Evolutionary conservation across 2,113 vertebrate genomes (phyloP), one percentile per base, ranked within the genome.

Genomic region (Indicator indicator): DNA sequence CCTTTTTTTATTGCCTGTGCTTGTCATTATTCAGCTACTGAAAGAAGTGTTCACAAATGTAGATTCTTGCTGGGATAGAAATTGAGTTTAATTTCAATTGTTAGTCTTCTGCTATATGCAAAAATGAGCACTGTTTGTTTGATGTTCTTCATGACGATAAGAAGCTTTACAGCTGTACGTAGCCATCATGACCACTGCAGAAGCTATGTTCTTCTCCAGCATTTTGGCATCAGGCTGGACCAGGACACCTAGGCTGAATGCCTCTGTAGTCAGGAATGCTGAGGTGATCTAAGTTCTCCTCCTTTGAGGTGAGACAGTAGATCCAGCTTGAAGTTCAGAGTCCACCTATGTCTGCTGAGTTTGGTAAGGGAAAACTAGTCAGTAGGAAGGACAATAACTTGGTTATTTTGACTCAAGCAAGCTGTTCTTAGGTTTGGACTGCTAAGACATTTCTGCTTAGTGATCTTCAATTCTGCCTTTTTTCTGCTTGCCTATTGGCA

Each of bases 1-100:
- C 36, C 54, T 80, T 93, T 86, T 95, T 86, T 92, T 95, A 93
- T 97, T 95, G 80, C 90, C 90, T 93, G 54, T 72, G 16, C 90
- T 93, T 95, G 72, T 96, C 83, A 88, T 91, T 80, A 95, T 38
- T 86, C 79, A 88, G 0, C 78, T 88, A 52, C 63, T 69, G 76
- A 85, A 90, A 76, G 79, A 88, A 82, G 65, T 12, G 62, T 75
- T 96, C 16, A 9, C 79, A 77, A 88, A 79, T 74, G 70, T 88
- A 69, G 83, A 71, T 89, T 74, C 36, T 93, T 4, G 9, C 63
- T 95, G 72, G 9, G 83, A 20, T 93, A 70, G 65, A 89, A 94
- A 89, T 48, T 38, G 72, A 62, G 71, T 82, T 94, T 94, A 83
- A 94, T 88, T 84, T 77, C 26, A 36, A 55, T 81, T 1, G 0